Evolutionary conservation across 2,888 invertebrate genomes (phyloP).

Genomic region (Lasioglossum leucozonium): DNA sequence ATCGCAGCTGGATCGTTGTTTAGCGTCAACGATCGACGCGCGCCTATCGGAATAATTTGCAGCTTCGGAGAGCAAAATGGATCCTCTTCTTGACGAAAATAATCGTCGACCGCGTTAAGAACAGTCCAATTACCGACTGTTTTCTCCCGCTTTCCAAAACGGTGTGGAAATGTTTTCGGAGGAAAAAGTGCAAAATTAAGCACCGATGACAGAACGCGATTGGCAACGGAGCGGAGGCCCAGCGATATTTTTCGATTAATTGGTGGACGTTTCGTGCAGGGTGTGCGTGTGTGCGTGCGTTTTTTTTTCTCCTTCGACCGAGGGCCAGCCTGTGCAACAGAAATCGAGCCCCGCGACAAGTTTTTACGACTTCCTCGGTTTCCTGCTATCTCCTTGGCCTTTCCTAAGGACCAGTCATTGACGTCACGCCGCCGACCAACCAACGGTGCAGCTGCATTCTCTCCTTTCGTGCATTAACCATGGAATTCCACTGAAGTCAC

Average conservation of each 20-base stretch:
- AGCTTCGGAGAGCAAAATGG: too few species aligned
- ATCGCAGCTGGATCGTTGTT: background rate
- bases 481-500: slow-evolving; percentile 63
- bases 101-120: too few species aligned
- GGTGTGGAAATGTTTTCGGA: background rate
- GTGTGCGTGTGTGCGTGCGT: too few species aligned
- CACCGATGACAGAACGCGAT: background rate
- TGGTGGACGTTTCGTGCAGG: background rate
- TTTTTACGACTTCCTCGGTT: slow-evolving; percentile 54
- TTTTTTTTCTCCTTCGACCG: background rate
- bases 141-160: background rate
- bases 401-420: slow-evolving; percentile 64
- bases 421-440: slow-evolving; percentile 60
- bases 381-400: slow-evolving; percentile 58
- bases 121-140: background rate
- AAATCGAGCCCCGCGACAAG: slow-evolving; percentile 47
- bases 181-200: background rate
- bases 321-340: background rate
- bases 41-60: too few species aligned
- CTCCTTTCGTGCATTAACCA: slow-evolving; percentile 58
- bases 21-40: too few species aligned
- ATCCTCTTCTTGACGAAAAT: too few species aligned
- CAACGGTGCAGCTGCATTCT: slow-evolving; percentile 60
- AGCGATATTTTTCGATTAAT: slow-evolving; percentile 26
- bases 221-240: too few species aligned